Conservation (phyloP, 1,140 invertebrate genomes). For the Philopotamus ludificatus region DNA sequence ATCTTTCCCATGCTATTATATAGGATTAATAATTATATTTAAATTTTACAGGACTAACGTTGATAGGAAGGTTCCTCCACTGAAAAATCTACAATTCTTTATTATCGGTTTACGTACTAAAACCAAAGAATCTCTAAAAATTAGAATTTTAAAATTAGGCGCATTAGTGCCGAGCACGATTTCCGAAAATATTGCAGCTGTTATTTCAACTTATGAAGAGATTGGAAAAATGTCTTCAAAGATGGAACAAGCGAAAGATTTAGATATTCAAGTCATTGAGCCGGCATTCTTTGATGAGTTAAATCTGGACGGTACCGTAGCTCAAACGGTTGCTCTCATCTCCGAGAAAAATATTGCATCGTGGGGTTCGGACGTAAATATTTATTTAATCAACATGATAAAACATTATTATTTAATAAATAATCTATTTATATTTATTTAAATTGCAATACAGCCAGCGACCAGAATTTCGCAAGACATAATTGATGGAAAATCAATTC, state of each 20-base stretch:
- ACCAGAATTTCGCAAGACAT: constrained; percentile 59
- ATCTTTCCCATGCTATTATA: constrained; percentile 39
- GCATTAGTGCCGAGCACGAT: constrained; percentile 71
- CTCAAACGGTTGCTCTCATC: constrained; percentile 64
- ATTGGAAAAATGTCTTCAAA: constrained; percentile 66
- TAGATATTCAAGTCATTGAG: constrained; percentile 73
- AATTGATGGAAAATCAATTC: constrained; percentile 56
- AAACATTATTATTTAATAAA: too few species aligned
- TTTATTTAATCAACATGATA: neutral
- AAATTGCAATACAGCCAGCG: constrained; percentile 58
- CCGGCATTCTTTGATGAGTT: constrained; percentile 69
- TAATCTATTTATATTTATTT: too few species aligned
- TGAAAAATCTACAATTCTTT: constrained; percentile 81
- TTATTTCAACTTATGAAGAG: constrained; percentile 72
- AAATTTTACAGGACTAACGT: constrained; percentile 52
- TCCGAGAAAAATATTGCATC: constrained; percentile 72
- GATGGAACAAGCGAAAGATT: constrained; percentile 67
- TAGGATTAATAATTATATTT: constrained; percentile 39
- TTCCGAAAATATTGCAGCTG: constrained; percentile 65
- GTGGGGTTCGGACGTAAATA: constrained; percentile 76
- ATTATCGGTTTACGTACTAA: constrained; percentile 63
- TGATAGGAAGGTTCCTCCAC: constrained; percentile 60
- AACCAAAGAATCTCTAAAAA: constrained; percentile 65
- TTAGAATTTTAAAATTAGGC: constrained; percentile 70
- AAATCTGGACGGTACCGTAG: constrained; percentile 54